Conservation (phyloP, 2,797 vertebrate genomes). For the Acrocephalus scirpaceus region DNA sequence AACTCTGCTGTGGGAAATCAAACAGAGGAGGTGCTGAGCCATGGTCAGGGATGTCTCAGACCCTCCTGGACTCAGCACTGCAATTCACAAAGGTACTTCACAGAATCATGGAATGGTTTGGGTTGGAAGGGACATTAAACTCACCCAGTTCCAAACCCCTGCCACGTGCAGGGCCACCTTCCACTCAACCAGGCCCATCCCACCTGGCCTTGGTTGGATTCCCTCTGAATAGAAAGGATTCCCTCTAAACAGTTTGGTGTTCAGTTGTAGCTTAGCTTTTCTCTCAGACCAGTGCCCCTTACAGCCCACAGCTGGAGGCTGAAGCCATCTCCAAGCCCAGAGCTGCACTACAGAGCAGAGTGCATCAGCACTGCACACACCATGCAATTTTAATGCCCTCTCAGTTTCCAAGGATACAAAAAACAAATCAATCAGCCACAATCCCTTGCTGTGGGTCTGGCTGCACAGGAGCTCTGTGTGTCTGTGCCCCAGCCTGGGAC, state of each 20-base stretch:
- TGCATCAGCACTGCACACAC: not conserved
- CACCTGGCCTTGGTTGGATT: not conserved
- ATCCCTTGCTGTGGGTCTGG: not conserved
- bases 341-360: not conserved
- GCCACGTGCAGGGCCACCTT: not conserved
- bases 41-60: not conserved
- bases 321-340: not conserved
- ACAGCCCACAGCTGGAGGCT: not conserved
- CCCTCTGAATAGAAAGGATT: not conserved
- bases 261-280: not conserved
- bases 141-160: not conserved
- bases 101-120: not conserved
- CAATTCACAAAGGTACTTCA: not conserved
- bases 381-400: slow-evolving; percentile 63
- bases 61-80: not conserved
- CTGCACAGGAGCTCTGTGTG: not conserved
- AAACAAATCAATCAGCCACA: slow-evolving; percentile 3
- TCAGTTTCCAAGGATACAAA: slow-evolving; percentile 62
- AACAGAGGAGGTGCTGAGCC: not conserved
- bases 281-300: not conserved
- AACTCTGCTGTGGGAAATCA: not conserved
- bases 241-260: not conserved
- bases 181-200: not conserved
- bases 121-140: not conserved
- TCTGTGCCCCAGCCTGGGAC: not conserved